Evolutionary conservation across 2,888 invertebrate species (phyloP), one percentile per base, ranked within the genome.

Genomic region (Pheosia tremula): DNA sequence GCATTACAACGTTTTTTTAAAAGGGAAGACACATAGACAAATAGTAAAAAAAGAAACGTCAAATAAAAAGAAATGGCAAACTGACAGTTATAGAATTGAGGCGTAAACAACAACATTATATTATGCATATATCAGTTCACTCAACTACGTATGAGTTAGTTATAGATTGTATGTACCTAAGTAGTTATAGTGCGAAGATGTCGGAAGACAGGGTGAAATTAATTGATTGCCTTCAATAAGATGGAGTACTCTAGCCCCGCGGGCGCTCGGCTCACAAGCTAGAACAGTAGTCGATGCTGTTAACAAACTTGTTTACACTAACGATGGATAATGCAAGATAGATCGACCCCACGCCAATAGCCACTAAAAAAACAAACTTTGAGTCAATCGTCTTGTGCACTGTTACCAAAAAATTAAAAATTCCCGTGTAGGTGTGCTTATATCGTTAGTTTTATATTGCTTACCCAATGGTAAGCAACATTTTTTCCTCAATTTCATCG

Each of bases 141-240:
- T 41, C 2, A 41, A 41, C 24, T 41, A 41, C 6, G 41, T 5
- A 8, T 41, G 41, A 8, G 41, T 41, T 0, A 41, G 24, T 24
- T 49, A 49, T n/a, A 49, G 0, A 13, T 5, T 49, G 47, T 47
- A 47, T 6, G 52, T 52, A 9, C 3, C n/a, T 50, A 53, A 36
- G 36, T 37, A 24, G 7, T 37, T 45, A 45, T 53, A 53, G 38
- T 53, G 55, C 39, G 39, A 11, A 55, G 78, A 80, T 70, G 77
- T 75, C 86, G 85, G 84, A 82, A 83, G 82, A 80, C 75, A 77
- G 79, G 79, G 75, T 79, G 82, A 84, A 83, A 83, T 83, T 82
- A 88, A 83, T 81, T 80, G 82, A 81, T 82, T 76, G 80, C 69
- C 71, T 72, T 72, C 72, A 75, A 72, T 82, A 81, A 84, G 84